Base-by-base conservation (phyloP, 2,888 invertebrate genomes). In the Thumatha senex region DNA sequence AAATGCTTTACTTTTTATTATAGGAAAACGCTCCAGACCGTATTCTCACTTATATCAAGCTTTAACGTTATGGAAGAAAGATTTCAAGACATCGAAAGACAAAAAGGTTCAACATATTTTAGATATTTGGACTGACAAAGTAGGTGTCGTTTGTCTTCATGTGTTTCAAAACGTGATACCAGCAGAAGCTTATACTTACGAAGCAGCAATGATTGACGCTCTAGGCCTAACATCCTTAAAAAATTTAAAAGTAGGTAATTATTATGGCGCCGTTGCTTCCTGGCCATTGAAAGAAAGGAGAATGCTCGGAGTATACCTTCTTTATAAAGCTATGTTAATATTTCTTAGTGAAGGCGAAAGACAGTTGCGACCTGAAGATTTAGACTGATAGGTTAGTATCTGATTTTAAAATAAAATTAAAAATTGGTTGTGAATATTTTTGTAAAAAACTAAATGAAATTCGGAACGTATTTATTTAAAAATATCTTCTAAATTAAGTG, bases 161-260 rank as follows among this genome's bases (percentile, higher is more conserved):
- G 93, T 98, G 40, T 99, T 98, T 79, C 97, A 97, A 71, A 98
- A 98, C 80, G 94, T 96, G 0, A 95, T 97, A 43, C 96, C 98
- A 0, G 96, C 95, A 0, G 99, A 99, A 81, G 99, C 99, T 0
- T 97, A 96, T 65, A 98, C 98, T 0, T 92, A 98, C 58, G 99
- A 99, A 83, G 98, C 98, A 0, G 94, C 97, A 9, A 98, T 99
- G 94, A 98, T 99, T 12, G 97, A 97, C 68, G 97, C 97, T 0
- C 80, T 99, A 7, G 96, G 96, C 0, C 69, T 96, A 4, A 81
- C 92, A 0, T 95, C 96, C 73, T 84, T 98, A 61, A 96, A 95
- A 33, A 98, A 98, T 82, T 83, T 94, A 13, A 96, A 96, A 73
- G 83, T 89, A 31, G 98, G 98, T 0, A 95, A 96, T 58, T 97